These are phyloP conservation scores for Nicator chloris DNA, from an alignment of 2,113 vertebrate genomes.

Conservation along the genomic window DNA sequence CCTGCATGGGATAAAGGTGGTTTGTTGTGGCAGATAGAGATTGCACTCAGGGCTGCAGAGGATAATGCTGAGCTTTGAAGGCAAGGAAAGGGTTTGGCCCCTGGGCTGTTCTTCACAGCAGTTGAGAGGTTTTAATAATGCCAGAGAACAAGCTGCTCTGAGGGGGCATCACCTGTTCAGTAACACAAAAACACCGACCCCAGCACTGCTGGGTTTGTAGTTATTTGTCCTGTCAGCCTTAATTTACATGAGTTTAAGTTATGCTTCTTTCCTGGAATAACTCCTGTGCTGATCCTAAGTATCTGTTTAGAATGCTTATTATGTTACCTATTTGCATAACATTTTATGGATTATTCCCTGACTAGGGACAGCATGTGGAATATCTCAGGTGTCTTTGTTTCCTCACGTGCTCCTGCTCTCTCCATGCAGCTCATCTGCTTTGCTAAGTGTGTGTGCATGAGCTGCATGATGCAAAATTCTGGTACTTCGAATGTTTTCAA, in stretches of 20 bases:
- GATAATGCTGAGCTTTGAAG: slow-evolving; percentile 56
- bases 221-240: background rate
- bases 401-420: background rate
- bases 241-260: background rate
- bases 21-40: slow-evolving; percentile 78
- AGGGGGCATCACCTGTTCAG: slow-evolving; percentile 32
- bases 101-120: slow-evolving; percentile 51
- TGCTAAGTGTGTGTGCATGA: background rate
- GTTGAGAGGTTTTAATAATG: slow-evolving; percentile 55
- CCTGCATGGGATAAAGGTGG: slow-evolving; percentile 78
- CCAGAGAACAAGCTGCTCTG: slow-evolving; percentile 32
- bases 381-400: background rate
- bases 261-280: background rate
- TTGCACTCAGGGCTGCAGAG: slow-evolving; percentile 62
- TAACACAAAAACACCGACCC: background rate
- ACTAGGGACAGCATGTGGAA: background rate
- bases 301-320: background rate
- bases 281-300: background rate
- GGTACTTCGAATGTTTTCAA: background rate
- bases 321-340: background rate
- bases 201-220: background rate
- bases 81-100: slow-evolving; percentile 37
- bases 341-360: background rate
- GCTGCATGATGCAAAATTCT: background rate
- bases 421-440: background rate